Percentiles rank a stretch among this genome's conserved stretches.
Conservation (phyloP, 2,888 invertebrate species). For the Crioceris asparagi region DNA sequence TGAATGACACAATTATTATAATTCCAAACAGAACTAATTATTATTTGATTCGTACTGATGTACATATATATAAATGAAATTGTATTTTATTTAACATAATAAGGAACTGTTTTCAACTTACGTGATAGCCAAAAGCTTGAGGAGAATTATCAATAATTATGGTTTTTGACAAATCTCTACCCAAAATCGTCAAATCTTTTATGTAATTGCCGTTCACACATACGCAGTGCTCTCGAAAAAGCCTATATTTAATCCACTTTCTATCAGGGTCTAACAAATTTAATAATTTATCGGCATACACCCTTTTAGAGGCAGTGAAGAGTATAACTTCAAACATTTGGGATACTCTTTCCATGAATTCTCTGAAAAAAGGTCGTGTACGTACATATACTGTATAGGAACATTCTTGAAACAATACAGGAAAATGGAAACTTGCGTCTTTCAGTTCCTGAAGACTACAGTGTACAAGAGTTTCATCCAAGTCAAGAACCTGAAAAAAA, state of each 20-base stretch:
- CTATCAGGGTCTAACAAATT: slow-evolving; percentile 84
- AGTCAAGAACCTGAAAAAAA: slow-evolving; percentile 44
- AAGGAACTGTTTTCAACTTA: slow-evolving; percentile 32
- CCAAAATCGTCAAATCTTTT: slow-evolving; percentile 87
- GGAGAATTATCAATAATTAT: slow-evolving; percentile 83
- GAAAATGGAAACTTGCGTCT: slow-evolving; percentile 89
- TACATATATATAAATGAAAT: neutral
- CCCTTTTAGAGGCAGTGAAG: slow-evolving; percentile 91
- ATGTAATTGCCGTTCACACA: slow-evolving; percentile 94
- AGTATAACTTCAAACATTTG: slow-evolving; percentile 54
- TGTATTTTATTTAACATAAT: neutral
- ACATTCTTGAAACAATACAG: slow-evolving; percentile 84
- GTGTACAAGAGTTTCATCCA: slow-evolving; percentile 91
- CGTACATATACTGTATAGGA: slow-evolving; percentile 77
- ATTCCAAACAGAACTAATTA: too few relatives aligned
- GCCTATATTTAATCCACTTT: slow-evolving; percentile 79
- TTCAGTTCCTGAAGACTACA: slow-evolving; percentile 86
- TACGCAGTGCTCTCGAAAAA: slow-evolving; percentile 93
- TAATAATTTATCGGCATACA: slow-evolving; percentile 87
- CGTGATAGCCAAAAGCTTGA: slow-evolving; percentile 88
- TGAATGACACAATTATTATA: too few relatives aligned
- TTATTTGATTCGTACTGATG: neutral
- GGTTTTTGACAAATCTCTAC: slow-evolving; percentile 80
- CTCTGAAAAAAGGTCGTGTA: slow-evolving; percentile 81
- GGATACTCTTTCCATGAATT: slow-evolving; percentile 73